Percentiles rank a stretch among this genome's conserved stretches.
These are phyloP conservation scores for Gymnodraco acuticeps DNA, from an alignment of 2,797 vertebrate genomes.

Conservation along the genomic window DNA sequence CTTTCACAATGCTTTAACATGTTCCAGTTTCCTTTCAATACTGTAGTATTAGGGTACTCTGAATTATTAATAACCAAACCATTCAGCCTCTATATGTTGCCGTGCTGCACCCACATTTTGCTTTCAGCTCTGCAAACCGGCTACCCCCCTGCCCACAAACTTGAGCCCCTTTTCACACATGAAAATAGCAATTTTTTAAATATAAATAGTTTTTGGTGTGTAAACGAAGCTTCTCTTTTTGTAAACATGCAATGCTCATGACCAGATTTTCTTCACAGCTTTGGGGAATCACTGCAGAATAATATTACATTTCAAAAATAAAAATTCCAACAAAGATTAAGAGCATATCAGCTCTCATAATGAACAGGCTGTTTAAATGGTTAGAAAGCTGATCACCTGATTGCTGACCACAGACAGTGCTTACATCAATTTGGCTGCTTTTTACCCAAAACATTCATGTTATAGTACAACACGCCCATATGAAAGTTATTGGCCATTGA, in stretches of 20 bases:
- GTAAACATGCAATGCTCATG: background rate
- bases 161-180: conserved; percentile 64
- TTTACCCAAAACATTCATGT: background rate
- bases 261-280: background rate
- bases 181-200: conserved; percentile 8
- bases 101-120: background rate
- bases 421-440: background rate
- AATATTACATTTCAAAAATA: conserved; percentile 1
- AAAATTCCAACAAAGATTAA: background rate
- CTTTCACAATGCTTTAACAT: background rate
- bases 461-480: background rate
- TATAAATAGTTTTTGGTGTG: background rate
- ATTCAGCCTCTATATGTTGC: background rate
- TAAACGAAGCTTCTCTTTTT: background rate
- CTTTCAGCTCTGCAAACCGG: background rate
- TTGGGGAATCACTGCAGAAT: background rate
- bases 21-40: background rate
- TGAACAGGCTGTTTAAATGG: background rate
- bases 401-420: background rate
- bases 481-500: background rate
- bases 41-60: background rate
- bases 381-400: background rate
- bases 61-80: background rate
- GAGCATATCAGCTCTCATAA: background rate
- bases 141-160: conserved; percentile 54